These are phyloP conservation scores for Hydrolagus affinis DNA, from an alignment of 2,113 vertebrate species.

Conservation along the genomic window DNA sequence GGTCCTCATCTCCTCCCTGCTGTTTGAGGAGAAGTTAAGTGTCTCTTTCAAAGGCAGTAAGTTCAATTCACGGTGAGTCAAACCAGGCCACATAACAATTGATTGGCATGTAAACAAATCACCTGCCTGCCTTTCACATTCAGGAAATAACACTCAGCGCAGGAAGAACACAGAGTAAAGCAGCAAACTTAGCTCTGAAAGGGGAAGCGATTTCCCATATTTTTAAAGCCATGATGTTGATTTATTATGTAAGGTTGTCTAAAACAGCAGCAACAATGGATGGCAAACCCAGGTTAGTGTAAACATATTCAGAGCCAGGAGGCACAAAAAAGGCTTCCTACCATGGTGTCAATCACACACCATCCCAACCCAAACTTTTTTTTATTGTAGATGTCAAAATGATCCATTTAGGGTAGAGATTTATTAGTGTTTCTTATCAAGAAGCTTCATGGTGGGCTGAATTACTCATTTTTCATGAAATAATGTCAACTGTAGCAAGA, in stretches of 20 bases:
- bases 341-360: constrained; percentile 55
- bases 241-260: background rate
- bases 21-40: no score
- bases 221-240: background rate
- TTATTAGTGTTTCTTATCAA: constrained; percentile 64
- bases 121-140: no score
- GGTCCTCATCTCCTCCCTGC: no score
- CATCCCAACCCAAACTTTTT: constrained; percentile 53
- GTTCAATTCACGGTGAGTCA: no score
- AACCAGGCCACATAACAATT: no score
- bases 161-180: no score
- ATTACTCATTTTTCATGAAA: constrained; percentile 56
- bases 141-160: no score
- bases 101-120: no score
- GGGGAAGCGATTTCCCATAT: background rate
- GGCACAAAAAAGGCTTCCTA: constrained; percentile 47
- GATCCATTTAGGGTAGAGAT: constrained; percentile 56
- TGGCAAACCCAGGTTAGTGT: constrained; percentile 41
- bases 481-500: constrained; percentile 46
- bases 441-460: constrained; percentile 57
- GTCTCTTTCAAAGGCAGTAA: no score
- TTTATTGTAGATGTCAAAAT: constrained; percentile 65
- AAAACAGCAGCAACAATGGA: constrained; percentile 27
- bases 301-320: constrained; percentile 47
- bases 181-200: background rate